Evolutionary conservation across 2,113 vertebrate species (phyloP), one percentile per base, ranked within the genome.

Genomic region (Salvelinus namaycush): DNA sequence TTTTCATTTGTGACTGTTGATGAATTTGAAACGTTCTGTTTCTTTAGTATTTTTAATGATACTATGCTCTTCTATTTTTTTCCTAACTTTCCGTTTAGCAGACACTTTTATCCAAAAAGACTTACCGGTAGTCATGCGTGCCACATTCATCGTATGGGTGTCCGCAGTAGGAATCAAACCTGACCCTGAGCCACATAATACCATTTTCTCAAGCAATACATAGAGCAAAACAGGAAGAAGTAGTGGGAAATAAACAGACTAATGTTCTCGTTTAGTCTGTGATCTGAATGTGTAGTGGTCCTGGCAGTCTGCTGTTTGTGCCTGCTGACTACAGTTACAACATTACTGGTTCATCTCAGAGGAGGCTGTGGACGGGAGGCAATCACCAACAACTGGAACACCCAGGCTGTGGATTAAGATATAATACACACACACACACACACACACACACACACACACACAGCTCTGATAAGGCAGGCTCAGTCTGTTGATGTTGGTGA

Each of bases 341-440:
- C 14, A 20, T 20, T 11, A 57, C 54, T 20, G 4, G 13, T 57
- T 57, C 5, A 57, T 57, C 54, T 57, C 54, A 57, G 13, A 18
- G 4, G 13, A 20, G 20, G 18, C 54, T 57, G 3, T 6, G 20
- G 18, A 57, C 54, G 18, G 16, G 6, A 57, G 54, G 20, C 18
- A 57, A 57, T 57, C 18, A 57, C 1, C 18, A 20, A 31, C 11
- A 68, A 68, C 9, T 68, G 65, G 31, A 62, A 39, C 34, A 71
- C 2, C 4, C 57, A 9, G 3, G 26, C 62, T 59, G 39, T 20
- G 72, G 75, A 73, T 83, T 73, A 65, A 65, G 68, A 67, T 77
- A 72, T 59, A 9, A 39, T 22, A 73, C 72, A 62, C 70, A 72
- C 70, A 54, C 70, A 72, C 70, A 72, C 44, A 72, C 70, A 51